These are phyloP conservation scores for Cladopsammia gracilis DNA, from an alignment of 64 coral and sea anemone species.

Conservation along the genomic window DNA sequence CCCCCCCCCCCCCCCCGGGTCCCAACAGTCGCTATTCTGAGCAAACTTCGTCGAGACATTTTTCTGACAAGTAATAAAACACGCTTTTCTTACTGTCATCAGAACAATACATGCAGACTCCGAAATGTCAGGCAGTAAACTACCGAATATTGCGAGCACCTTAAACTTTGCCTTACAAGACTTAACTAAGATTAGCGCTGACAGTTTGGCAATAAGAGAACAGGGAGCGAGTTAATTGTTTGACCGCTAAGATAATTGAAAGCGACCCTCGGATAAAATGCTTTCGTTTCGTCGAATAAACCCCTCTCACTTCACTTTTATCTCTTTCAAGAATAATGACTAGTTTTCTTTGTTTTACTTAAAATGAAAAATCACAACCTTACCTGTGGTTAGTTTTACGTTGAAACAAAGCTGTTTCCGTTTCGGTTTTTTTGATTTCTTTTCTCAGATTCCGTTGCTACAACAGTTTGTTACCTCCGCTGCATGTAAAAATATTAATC, in stretches of 20 bases:
- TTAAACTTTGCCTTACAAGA: slow-evolving; percentile 38
- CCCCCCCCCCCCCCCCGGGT: too few relatives aligned
- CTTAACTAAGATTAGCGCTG: not conserved
- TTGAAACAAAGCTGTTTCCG: not conserved
- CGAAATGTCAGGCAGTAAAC: not conserved
- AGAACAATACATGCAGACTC: slow-evolving; percentile 7
- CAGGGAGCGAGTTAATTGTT: not conserved
- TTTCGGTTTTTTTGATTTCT: not conserved
- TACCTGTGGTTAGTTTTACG: not conserved
- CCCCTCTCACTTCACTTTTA: not conserved
- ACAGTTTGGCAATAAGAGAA: not conserved
- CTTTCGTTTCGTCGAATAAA: not conserved
- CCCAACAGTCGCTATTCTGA: not conserved
- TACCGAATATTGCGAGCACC: not conserved
- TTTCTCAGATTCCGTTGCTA: not conserved
- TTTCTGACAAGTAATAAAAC: not conserved
- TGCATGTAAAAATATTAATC: not conserved
- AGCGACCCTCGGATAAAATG: not conserved
- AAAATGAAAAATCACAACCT: not conserved
- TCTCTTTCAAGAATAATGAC: not conserved
- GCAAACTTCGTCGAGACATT: slow-evolving; percentile 8
- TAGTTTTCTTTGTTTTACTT: not conserved
- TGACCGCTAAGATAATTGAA: not conserved
- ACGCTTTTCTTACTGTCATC: not conserved
- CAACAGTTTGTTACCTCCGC: not conserved